A percentile compares a stretch with the other conserved stretches of the same genome.
Evolutionary conservation across 2,888 invertebrate species (phyloP).

Genomic region (Noctua janthe): DNA sequence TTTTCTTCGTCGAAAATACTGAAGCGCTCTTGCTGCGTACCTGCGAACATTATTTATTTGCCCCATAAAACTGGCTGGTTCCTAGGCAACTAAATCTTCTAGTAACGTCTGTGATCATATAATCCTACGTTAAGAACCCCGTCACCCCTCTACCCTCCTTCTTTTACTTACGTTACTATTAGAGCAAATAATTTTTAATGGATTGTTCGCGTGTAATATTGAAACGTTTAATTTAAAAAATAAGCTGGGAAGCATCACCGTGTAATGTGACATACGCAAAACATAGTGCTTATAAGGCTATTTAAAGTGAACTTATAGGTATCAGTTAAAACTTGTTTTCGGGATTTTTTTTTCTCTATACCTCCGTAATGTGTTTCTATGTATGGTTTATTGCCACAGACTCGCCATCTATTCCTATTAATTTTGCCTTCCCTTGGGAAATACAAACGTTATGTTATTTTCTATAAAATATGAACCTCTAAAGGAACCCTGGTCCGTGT

Average conservation of each 20-base stretch:
- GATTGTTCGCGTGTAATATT: neutral
- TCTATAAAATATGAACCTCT: neutral
- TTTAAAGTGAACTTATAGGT: neutral
- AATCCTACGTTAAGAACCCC: constrained; percentile 9
- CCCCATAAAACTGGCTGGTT: constrained; percentile 22
- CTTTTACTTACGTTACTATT: neutral
- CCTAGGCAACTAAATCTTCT: constrained; percentile 41
- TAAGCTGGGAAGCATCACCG: neutral
- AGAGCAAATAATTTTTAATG: neutral
- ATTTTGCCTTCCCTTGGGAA: neutral
- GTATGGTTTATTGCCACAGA: neutral
- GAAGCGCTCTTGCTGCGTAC: constrained; percentile 4
- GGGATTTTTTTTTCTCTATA: no score
- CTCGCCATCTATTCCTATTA: neutral
- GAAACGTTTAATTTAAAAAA: neutral
- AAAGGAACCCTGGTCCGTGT: neutral
- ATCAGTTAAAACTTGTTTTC: no score
- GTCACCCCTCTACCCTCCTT: neutral
- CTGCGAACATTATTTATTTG: constrained; percentile 24
- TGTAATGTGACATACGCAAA: no score
- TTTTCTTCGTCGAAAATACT: constrained; percentile 8
- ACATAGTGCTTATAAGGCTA: neutral
- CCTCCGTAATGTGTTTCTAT: neutral
- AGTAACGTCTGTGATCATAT: constrained; percentile 22
- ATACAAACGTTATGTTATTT: neutral